Conservation (phyloP, 2,888 invertebrate genomes). For the Matsumyia berberina region DNA sequence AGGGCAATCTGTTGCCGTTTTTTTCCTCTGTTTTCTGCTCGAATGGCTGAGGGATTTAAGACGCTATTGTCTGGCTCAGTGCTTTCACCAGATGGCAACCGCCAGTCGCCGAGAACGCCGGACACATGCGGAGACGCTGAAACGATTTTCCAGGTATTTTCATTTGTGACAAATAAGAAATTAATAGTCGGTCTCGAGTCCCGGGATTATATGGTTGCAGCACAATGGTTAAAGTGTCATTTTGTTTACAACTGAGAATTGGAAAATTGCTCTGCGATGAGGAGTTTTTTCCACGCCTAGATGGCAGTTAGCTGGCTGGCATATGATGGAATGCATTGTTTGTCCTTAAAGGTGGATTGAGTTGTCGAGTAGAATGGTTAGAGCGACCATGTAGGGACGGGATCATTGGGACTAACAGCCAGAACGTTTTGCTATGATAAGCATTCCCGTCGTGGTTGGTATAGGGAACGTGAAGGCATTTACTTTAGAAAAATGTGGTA, state of each 20-base stretch:
- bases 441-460: background rate
- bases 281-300: conserved; percentile 31
- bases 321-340: conserved; percentile 59
- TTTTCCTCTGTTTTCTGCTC: conserved; percentile 51
- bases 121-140: conserved; percentile 26
- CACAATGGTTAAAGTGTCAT: conserved; percentile 67
- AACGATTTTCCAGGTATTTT: conserved; percentile 74
- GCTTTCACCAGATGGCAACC: conserved; percentile 62
- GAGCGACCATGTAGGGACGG: conserved; percentile 28
- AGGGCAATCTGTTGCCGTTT: conserved; percentile 55
- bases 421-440: background rate
- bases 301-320: background rate
- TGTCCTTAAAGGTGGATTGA: conserved; percentile 61
- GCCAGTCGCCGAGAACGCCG: background rate
- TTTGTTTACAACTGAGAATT: conserved; percentile 62
- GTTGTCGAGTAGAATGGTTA: conserved; percentile 52
- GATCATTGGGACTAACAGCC: background rate
- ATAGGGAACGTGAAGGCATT: conserved; percentile 15
- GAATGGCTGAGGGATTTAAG: conserved; percentile 50
- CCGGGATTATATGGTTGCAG: conserved; percentile 52
- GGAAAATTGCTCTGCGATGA: conserved; percentile 50
- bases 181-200: conserved; percentile 64
- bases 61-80: conserved; percentile 54
- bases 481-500: background rate
- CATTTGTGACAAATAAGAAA: conserved; percentile 76